These are phyloP conservation scores for Leptopilina clavipes DNA, from an alignment of 1,140 invertebrate species.

Conservation along the genomic window DNA sequence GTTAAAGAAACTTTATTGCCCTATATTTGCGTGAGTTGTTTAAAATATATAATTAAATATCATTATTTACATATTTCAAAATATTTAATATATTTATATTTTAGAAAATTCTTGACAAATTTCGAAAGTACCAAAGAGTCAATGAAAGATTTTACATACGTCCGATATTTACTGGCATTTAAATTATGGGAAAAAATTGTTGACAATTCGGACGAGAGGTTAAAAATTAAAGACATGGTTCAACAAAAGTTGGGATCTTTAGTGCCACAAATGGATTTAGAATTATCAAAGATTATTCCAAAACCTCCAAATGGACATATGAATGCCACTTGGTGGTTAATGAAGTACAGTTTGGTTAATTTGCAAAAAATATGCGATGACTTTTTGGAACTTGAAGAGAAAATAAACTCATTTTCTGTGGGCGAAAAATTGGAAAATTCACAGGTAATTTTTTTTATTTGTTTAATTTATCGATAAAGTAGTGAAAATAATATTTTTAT, in stretches of 20 bases:
- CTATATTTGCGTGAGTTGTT: slow-evolving; percentile 62
- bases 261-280: slow-evolving; percentile 53
- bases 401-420: slow-evolving; percentile 31
- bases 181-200: slow-evolving; percentile 64
- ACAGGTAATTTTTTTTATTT: not conserved
- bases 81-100: slow-evolving; percentile 42
- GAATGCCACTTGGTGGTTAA: slow-evolving; percentile 58
- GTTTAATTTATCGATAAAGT: not conserved
- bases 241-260: slow-evolving; percentile 58
- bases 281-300: slow-evolving; percentile 57
- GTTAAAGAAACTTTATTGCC: slow-evolving; percentile 58
- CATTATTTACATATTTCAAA: not conserved
- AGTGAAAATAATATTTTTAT: slow-evolving; percentile 18
- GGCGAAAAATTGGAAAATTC: slow-evolving; percentile 17
- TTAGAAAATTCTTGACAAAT: slow-evolving; percentile 63
- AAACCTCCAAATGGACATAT: slow-evolving; percentile 54
- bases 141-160: slow-evolving; percentile 58
- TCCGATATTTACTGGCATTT: slow-evolving; percentile 66
- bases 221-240: slow-evolving; percentile 61
- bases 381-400: slow-evolving; percentile 61
- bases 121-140: slow-evolving; percentile 42
- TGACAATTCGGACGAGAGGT: slow-evolving; percentile 55
- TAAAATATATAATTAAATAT: slow-evolving; percentile 26
- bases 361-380: slow-evolving; percentile 53
- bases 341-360: slow-evolving; percentile 60